Evolutionary conservation across 2,888 invertebrate genomes (phyloP).

Genomic region (Oasisia sp.): DNA sequence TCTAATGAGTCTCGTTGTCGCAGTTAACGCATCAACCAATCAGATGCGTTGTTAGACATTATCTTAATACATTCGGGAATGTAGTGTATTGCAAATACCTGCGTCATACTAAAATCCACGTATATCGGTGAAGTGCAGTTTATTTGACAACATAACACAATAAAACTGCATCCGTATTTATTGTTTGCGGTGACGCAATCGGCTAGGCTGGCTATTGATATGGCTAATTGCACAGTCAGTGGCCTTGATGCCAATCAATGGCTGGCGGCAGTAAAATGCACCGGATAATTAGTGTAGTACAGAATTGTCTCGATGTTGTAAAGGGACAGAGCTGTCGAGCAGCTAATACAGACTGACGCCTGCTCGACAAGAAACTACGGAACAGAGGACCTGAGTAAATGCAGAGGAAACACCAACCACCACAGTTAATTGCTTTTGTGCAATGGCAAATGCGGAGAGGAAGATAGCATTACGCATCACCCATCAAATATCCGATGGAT

Average conservation of each 20-base stretch:
- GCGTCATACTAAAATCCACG: too few relatives aligned
- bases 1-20: too few relatives aligned
- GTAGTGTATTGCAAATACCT: too few relatives aligned
- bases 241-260: background rate
- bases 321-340: background rate
- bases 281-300: background rate
- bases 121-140: background rate
- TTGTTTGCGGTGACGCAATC: background rate
- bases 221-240: background rate
- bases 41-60: too few relatives aligned
- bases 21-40: too few relatives aligned
- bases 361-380: background rate
- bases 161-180: background rate
- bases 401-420: background rate
- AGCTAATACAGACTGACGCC: background rate
- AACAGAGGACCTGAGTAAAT: background rate
- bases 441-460: background rate
- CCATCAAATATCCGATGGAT: conserved; percentile 3
- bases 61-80: too few relatives aligned
- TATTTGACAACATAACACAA: background rate
- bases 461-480: background rate
- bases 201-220: background rate
- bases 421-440: background rate
- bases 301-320: background rate
- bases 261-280: background rate